phyloP scores from a whole-genome alignment of 2,113 vertebrate genomes.

The Myotis davidii region DNA sequence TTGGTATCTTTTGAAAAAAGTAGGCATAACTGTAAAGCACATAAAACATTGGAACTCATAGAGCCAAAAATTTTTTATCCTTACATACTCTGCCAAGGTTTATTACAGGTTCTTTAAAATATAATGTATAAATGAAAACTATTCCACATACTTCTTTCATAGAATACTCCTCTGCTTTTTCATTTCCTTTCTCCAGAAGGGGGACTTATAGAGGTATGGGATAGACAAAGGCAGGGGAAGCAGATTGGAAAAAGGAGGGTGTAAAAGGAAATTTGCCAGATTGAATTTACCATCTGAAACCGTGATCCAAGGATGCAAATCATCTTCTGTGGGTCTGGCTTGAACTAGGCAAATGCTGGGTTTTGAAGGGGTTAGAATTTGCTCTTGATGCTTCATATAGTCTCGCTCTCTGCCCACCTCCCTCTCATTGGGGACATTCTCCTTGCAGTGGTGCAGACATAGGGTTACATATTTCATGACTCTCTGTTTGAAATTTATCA shows the following conservation, averaged over 20 bases:
- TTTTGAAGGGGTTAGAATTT: not conserved
- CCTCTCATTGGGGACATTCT: not conserved
- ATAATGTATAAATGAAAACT: not conserved
- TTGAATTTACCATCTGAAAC: not conserved
- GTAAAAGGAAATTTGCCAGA: not conserved
- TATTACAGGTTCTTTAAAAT: not conserved
- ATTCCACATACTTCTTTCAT: not conserved
- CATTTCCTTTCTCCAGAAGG: not conserved
- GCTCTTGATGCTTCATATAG: not conserved
- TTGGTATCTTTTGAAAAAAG: not conserved
- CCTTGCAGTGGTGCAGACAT: not conserved
- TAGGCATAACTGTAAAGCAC: not conserved
- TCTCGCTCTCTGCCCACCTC: not conserved
- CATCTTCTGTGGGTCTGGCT: not conserved
- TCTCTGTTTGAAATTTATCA: slow-evolving; percentile 28
- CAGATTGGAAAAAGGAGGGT: not conserved
- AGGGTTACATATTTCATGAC: not conserved
- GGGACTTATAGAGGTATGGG: not conserved
- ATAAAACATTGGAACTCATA: not conserved
- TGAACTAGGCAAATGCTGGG: not conserved
- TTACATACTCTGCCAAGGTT: not conserved
- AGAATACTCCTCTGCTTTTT: not conserved
- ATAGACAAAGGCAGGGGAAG: not conserved
- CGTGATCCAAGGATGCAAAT: not conserved
- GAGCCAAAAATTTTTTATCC: not conserved